A percentile compares a stretch with the other conserved stretches of the same genome.
Conservation (phyloP, 2,888 invertebrate genomes). For the Rhingia campestris region DNA sequence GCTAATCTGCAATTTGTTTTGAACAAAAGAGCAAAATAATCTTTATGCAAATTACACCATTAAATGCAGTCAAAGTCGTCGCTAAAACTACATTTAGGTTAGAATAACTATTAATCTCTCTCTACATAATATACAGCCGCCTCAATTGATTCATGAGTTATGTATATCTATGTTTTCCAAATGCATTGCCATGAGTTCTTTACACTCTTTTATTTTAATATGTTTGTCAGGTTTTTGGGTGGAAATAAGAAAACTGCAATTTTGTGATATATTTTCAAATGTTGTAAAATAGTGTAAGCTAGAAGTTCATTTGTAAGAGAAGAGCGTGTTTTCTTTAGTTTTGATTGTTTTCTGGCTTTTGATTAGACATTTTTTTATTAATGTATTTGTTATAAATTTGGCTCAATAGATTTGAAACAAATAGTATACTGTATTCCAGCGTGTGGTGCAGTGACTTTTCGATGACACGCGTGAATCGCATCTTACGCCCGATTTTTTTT, state of each 20-base stretch:
- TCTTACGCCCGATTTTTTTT: slow-evolving; percentile 11
- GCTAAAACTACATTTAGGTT: not conserved
- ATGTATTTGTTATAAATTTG: slow-evolving; percentile 12
- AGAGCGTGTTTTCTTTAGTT: too few relatives aligned
- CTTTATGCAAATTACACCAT: slow-evolving; percentile 2
- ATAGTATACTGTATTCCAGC: too few relatives aligned
- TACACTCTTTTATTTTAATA: not conserved
- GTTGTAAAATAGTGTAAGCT: not conserved
- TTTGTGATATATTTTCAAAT: not conserved
- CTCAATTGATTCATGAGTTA: not conserved
- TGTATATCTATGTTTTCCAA: not conserved
- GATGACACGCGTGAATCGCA: slow-evolving; percentile 29
- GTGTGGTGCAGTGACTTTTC: slow-evolving; percentile 47
- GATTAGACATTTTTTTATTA: not conserved
- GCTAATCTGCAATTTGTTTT: not conserved
- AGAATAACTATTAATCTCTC: not conserved
- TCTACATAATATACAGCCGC: not conserved
- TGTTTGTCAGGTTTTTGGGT: not conserved
- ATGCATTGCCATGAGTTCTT: slow-evolving; percentile 5
- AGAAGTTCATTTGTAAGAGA: slow-evolving; percentile 7
- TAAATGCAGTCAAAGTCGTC: slow-evolving; percentile 5
- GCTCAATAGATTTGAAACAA: not conserved
- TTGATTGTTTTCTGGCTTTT: slow-evolving; percentile 2
- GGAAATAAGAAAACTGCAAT: too few relatives aligned
- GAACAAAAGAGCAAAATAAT: slow-evolving; percentile 4